Base-by-base conservation (phyloP, 1,140 invertebrate genomes). In the Lepidurus arcticus region DNA sequence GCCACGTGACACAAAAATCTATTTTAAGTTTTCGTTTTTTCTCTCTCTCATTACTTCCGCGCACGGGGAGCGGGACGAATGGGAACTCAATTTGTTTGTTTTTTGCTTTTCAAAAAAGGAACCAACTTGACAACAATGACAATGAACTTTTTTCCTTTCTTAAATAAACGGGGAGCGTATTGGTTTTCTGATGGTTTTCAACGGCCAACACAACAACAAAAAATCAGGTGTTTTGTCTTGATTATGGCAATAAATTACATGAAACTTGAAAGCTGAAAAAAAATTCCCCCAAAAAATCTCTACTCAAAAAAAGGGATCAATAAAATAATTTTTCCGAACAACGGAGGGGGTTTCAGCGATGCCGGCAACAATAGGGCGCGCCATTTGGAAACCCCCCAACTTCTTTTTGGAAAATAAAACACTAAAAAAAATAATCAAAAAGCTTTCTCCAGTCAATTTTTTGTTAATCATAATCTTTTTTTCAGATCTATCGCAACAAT, bases 171-270 rank as follows among this genome's bases (percentile, higher is more conserved):
- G 7, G 21, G 21, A 7, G 16, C 53, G 7, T 65, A 4, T 65
- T 21, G 6, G 13, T 65, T 65, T 65, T 21, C 21, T 16, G 6
- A 13, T 21, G 21, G 8, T 21, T 7, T 65, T 65, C 13, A 65
- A 65, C 53, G 13, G 21, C 13, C 21, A 65, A 65, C 21, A 65
- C 2, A 65, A 65, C 7, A 47, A 47, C 45, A 16, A 65, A 65
- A 65, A 65, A 65, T 65, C n/a, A 13, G 16, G 53, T 65, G 10
- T n/a, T 21, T 65, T 65, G n/a, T 65, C 13, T 65, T 65, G 16
- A 65, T 65, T 65, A 65, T 65, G 53, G n/a, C 53, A 65, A 65
- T 65, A 65, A 65, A 65, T 65, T 65, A 65, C 53, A 65, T 65
- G 16, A 53, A 53, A 53, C 21, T 53, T 11, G 13, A 65, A 16